Percentiles rank a stretch among this genome's conserved stretches.
Conservation (phyloP, 2,797 vertebrate genomes). For the Acipenser transmontanus region DNA sequence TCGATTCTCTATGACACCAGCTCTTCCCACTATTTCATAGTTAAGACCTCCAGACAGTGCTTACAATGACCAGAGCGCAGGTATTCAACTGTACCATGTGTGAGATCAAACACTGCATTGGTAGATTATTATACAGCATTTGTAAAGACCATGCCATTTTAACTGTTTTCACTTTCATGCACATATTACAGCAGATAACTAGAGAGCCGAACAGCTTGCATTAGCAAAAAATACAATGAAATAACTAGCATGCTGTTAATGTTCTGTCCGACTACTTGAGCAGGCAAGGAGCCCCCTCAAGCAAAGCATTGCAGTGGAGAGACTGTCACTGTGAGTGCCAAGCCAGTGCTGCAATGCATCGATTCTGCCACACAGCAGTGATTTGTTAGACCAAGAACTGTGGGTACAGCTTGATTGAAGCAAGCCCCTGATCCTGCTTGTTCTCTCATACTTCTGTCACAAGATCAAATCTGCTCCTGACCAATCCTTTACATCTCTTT, state of each 20-base stretch:
- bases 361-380: slow-evolving; percentile 15
- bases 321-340: not conserved
- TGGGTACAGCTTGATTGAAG: slow-evolving; percentile 16
- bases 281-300: not conserved
- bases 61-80: not conserved
- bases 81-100: not conserved
- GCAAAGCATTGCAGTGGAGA: not conserved
- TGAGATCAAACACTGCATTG: not conserved
- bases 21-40: too few species aligned
- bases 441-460: too few species aligned
- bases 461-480: too few species aligned
- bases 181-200: not conserved
- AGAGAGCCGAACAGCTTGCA: not conserved
- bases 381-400: not conserved
- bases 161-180: not conserved
- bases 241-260: not conserved
- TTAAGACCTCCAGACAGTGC: not conserved
- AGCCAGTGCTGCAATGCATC: slow-evolving; percentile 23
- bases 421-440: too few species aligned
- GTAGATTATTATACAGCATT: not conserved
- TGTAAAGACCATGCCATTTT: not conserved
- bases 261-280: not conserved
- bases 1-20: too few species aligned
- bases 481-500: too few species aligned
- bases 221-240: not conserved